phyloP scores from a whole-genome alignment of 2,113 vertebrate species.

The Pseudopipra pipra region DNA sequence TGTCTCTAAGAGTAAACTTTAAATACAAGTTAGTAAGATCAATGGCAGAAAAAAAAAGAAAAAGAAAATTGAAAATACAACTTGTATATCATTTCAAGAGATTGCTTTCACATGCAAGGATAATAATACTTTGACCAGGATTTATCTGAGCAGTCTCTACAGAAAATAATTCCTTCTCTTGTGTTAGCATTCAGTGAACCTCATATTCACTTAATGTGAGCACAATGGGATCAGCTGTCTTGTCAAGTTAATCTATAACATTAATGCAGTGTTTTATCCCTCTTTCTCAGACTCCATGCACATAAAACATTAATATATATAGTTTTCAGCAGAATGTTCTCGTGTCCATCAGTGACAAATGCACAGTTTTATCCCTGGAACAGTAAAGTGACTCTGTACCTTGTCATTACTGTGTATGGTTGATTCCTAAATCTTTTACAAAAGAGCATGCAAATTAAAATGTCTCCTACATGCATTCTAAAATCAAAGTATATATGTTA shows the following conservation, averaged over 20 bases:
- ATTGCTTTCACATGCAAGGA: background rate
- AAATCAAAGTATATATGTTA: background rate
- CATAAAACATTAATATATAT: conserved; percentile 64
- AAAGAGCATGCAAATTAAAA: background rate
- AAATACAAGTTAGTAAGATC: background rate
- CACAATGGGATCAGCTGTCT: conserved; percentile 71
- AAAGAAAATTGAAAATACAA: background rate
- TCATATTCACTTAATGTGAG: conserved; percentile 48
- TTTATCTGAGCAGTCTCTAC: background rate
- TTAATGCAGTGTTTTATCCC: conserved; percentile 44
- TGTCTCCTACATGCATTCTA: background rate
- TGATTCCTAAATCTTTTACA: background rate
- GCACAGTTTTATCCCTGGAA: background rate
- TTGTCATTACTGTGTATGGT: background rate
- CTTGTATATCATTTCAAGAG: background rate
- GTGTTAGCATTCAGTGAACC: conserved; percentile 30
- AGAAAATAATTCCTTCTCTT: conserved; percentile 31
- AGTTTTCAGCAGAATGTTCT: conserved; percentile 48
- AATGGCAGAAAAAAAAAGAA: background rate
- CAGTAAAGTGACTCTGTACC: background rate
- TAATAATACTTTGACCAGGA: conserved; percentile 17
- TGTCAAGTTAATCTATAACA: conserved; percentile 65
- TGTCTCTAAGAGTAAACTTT: background rate
- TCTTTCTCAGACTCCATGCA: background rate
- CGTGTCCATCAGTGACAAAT: conserved; percentile 40